These are phyloP conservation scores for Hesperia comma DNA, from an alignment of 2,888 invertebrate genomes.

Conservation along the genomic window DNA sequence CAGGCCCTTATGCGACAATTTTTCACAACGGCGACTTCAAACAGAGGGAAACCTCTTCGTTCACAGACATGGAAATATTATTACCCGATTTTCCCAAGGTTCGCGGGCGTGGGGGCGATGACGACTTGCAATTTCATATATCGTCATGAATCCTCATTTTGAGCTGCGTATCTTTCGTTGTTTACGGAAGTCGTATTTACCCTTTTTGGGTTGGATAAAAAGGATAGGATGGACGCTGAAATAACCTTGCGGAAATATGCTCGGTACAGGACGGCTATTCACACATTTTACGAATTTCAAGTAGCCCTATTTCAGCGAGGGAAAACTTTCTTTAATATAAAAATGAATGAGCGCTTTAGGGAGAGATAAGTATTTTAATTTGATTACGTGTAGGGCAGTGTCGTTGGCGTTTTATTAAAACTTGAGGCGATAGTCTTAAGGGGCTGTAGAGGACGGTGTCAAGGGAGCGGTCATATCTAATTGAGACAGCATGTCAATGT, in stretches of 20 bases:
- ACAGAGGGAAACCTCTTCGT: conserved; percentile 62
- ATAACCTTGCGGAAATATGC: conserved; percentile 54
- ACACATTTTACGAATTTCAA: conserved; percentile 62
- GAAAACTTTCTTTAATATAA: conserved; percentile 31
- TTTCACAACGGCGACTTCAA: conserved; percentile 60
- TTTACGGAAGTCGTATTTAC: conserved; percentile 62
- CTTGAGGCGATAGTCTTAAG: conserved; percentile 11
- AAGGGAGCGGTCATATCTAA: conserved; percentile 50
- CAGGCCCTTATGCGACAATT: conserved; percentile 51
- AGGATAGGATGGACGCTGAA: conserved; percentile 46
- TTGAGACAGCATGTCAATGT: conserved; percentile 51
- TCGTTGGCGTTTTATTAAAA: conserved; percentile 29
- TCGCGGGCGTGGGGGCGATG: conserved; percentile 49
- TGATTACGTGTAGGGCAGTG: conserved; percentile 32
- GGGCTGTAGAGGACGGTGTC: conserved; percentile 26
- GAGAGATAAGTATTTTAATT: conserved; percentile 40
- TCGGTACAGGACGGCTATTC: conserved; percentile 41
- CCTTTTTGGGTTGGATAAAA: conserved; percentile 56
- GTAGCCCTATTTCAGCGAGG: conserved; percentile 47
- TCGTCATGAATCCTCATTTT: conserved; percentile 60
- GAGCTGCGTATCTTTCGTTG: conserved; percentile 58
- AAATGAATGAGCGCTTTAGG: conserved; percentile 24
- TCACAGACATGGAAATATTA: conserved; percentile 75
- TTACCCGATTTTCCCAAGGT: conserved; percentile 70
- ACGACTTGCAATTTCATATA: conserved; percentile 62